These are phyloP conservation scores for Nasonia longicornis DNA, from an alignment of 1,140 invertebrate genomes.

Conservation along the genomic window DNA sequence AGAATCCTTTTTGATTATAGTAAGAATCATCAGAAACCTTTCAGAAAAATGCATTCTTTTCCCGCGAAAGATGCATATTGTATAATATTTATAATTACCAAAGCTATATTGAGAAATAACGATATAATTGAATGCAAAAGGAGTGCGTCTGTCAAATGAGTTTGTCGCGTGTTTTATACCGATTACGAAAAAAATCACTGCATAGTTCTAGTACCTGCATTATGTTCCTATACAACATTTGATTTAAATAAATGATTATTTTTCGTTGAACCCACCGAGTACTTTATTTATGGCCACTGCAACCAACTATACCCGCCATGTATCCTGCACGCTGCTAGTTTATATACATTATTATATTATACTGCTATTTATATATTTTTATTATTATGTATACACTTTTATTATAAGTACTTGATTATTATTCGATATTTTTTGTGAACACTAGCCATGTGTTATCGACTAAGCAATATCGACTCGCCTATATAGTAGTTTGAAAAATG, in stretches of 20 bases:
- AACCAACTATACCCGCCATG: neutral
- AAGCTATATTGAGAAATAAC: neutral
- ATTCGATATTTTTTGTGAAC: neutral
- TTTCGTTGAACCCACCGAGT: conserved; percentile 53
- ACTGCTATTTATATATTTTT: conserved; percentile 18
- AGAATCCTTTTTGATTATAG: conserved; percentile 3
- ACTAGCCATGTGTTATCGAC: neutral
- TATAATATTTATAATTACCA: conserved; percentile 31
- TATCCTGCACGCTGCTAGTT: conserved; percentile 34
- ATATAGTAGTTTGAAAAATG: no score
- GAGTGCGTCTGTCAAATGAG: conserved; percentile 5
- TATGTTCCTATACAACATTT: conserved; percentile 59
- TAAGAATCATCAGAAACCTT: neutral
- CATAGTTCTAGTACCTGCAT: conserved; percentile 49
- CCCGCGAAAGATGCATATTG: neutral
- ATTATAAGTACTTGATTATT: conserved; percentile 1
- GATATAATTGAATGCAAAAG: conserved; percentile 7
- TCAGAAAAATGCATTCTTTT: neutral
- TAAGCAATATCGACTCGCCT: neutral
- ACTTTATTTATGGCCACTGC: conserved; percentile 42
- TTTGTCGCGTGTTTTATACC: conserved; percentile 40
- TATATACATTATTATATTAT: conserved; percentile 4
- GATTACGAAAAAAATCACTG: conserved; percentile 37
- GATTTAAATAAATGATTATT: conserved; percentile 62
- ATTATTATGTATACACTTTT: conserved; percentile 1